A percentile compares a stretch with the other conserved stretches of the same genome.
Evolutionary conservation across 2,113 vertebrate species (phyloP).

Genomic region (Bos javanicus): DNA sequence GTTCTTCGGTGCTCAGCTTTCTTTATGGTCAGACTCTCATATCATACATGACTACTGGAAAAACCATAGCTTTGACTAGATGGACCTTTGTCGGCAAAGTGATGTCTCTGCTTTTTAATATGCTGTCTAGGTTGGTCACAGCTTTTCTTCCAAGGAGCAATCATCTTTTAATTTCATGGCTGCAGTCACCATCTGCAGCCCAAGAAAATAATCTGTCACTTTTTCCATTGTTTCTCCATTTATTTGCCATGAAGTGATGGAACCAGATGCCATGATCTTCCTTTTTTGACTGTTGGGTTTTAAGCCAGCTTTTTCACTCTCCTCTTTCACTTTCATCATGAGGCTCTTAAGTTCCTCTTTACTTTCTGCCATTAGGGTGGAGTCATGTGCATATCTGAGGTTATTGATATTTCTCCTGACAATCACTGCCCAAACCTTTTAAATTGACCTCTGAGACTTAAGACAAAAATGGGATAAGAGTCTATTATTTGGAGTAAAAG

Average conservation of each 20-base stretch:
- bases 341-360: background rate
- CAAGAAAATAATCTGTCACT: background rate
- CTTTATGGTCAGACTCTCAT: background rate
- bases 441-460: background rate
- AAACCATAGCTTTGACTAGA: background rate
- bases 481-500: background rate
- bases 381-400: background rate
- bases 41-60: background rate
- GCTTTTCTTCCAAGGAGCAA: background rate
- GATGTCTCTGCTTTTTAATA: background rate
- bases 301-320: background rate
- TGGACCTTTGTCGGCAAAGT: fast-evolving
- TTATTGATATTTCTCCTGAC: background rate
- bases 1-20: background rate
- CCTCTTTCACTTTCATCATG: background rate
- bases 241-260: background rate
- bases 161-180: background rate
- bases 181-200: background rate
- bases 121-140: background rate
- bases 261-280: background rate
- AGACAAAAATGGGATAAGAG: background rate
- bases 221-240: background rate
- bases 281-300: background rate
- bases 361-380: background rate
- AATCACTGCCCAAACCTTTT: background rate